Percentiles rank a stretch among this genome's conserved stretches.
phyloP scores from a whole-genome alignment of 2,797 vertebrate species.

The Hozukius guyotensis region DNA sequence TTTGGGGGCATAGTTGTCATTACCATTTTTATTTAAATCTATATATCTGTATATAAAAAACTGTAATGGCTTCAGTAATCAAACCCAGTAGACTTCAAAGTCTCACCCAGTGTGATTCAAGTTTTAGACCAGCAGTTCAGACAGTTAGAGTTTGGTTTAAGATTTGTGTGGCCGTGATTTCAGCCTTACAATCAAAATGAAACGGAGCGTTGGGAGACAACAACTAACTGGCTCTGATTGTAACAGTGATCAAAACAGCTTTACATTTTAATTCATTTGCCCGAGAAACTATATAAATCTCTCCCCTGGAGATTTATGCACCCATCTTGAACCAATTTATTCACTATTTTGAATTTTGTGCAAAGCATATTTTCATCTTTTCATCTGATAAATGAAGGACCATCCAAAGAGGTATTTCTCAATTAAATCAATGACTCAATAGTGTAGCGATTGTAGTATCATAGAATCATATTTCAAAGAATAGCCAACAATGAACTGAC shows the following conservation, averaged over 20 bases:
- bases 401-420: neutral
- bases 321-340: neutral
- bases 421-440: neutral
- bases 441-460: neutral
- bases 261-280: neutral
- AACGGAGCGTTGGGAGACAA: neutral
- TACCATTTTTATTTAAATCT: neutral
- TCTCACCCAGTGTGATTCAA: neutral
- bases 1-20: neutral
- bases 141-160: no score
- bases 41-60: neutral
- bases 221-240: rapidly evolving
- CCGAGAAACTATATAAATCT: rapidly evolving
- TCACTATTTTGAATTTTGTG: neutral
- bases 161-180: rapidly evolving
- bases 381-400: neutral
- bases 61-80: neutral
- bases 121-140: neutral
- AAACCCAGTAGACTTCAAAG: neutral
- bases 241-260: neutral
- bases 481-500: neutral
- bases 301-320: neutral
- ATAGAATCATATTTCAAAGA: neutral
- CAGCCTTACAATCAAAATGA: neutral
- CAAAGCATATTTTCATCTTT: neutral